These are phyloP conservation scores for Cheilosia grossa DNA, from an alignment of 2,888 invertebrate genomes.

Conservation along the genomic window DNA sequence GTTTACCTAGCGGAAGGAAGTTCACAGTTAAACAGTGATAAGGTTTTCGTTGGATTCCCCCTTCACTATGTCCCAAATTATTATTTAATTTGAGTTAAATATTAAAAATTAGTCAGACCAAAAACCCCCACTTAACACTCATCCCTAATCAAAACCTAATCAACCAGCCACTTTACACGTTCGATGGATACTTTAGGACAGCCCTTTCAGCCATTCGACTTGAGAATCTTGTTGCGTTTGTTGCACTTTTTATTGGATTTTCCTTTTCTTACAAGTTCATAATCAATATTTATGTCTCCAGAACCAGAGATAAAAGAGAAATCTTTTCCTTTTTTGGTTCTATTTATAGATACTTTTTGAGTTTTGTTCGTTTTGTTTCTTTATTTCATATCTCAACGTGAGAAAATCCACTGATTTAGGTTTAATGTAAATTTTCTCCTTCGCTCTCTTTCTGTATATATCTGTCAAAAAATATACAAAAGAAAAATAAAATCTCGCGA, in stretches of 20 bases:
- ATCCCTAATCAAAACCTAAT: slow-evolving; percentile 21
- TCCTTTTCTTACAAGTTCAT: slow-evolving; percentile 12
- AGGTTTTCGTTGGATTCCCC: neutral
- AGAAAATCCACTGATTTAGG: slow-evolving; percentile 60
- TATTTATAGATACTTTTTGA: slow-evolving; percentile 53
- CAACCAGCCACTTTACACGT: slow-evolving; percentile 17
- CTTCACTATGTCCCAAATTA: slow-evolving; percentile 4
- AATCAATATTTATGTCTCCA: slow-evolving; percentile 51
- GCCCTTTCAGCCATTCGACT: slow-evolving; percentile 17
- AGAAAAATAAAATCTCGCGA: slow-evolving; percentile 29
- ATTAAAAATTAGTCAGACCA: neutral
- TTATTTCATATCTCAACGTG: slow-evolving; percentile 46
- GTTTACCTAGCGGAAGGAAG: neutral
- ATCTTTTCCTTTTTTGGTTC: slow-evolving; percentile 30
- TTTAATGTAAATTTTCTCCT: slow-evolving; percentile 31
- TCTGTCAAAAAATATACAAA: slow-evolving; percentile 29
- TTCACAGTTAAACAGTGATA: neutral
- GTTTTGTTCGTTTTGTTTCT: neutral
- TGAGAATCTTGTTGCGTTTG: slow-evolving; percentile 65
- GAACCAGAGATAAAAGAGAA: slow-evolving; percentile 24
- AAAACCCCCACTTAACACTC: slow-evolving; percentile 6
- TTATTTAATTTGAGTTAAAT: slow-evolving; percentile 16
- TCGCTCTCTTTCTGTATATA: slow-evolving; percentile 48
- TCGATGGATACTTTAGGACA: slow-evolving; percentile 28
- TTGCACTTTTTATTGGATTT: slow-evolving; percentile 54